A percentile compares a stretch with the other conserved stretches of the same genome.
Evolutionary conservation across 2,113 vertebrate genomes (phyloP).

Genomic region (Fulmarus glacialis): DNA sequence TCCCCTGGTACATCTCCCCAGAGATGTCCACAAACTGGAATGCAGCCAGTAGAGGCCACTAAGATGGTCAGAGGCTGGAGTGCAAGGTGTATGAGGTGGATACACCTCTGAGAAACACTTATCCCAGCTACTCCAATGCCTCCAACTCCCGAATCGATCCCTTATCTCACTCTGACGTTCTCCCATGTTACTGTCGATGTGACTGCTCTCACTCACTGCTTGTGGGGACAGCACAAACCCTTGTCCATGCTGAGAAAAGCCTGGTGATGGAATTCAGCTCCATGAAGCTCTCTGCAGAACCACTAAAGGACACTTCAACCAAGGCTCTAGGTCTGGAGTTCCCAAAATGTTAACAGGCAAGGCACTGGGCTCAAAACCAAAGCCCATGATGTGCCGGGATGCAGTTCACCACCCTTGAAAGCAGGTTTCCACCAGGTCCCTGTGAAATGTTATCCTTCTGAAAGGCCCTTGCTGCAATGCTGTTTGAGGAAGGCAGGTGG

Average conservation of each 20-base stretch:
- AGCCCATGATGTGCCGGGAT: background rate
- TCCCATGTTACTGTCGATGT: background rate
- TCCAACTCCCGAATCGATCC: accelerated
- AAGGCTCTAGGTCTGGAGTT: background rate
- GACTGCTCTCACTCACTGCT: background rate
- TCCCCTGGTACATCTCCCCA: background rate
- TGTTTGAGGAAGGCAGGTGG: background rate
- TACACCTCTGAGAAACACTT: background rate
- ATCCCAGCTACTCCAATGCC: background rate
- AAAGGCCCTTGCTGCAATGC: background rate
- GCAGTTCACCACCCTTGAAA: background rate
- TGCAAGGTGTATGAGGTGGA: background rate
- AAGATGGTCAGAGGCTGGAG: background rate
- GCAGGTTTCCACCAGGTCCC: background rate
- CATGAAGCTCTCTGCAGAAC: background rate
- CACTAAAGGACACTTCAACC: background rate
- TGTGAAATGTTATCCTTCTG: background rate
- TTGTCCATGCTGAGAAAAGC: background rate
- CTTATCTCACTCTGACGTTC: background rate
- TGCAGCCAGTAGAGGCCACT: background rate
- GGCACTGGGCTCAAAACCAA: background rate
- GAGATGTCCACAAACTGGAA: background rate
- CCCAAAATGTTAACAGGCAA: background rate
- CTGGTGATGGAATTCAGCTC: background rate
- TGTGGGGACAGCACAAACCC: background rate